phyloP scores from a whole-genome alignment of 2,797 vertebrate species.

The Microctenopoma steveboyesi region DNA sequence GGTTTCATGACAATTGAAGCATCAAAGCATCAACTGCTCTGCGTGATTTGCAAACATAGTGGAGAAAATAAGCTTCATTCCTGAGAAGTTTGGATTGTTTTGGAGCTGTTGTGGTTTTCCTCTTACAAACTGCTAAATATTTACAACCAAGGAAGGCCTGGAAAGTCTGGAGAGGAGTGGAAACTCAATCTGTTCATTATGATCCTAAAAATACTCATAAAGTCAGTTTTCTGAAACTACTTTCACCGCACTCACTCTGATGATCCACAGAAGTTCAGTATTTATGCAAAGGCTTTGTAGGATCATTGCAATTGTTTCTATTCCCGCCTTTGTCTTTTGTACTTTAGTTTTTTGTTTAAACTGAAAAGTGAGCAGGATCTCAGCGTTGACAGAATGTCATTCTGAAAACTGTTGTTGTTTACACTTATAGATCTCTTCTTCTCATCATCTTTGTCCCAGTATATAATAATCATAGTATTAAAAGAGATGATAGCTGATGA shows the following conservation, averaged over 20 bases:
- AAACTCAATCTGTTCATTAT: constrained; percentile 36
- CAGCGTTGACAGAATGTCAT: not conserved
- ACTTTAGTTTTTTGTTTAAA: not conserved
- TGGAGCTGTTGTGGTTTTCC: constrained; percentile 56
- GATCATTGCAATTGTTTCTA: not conserved
- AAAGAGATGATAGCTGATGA: not conserved
- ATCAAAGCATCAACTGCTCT: constrained; percentile 54
- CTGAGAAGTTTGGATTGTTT: constrained; percentile 56
- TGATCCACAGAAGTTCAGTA: not conserved
- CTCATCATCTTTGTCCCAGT: too few relatives aligned
- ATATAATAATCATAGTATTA: too few relatives aligned
- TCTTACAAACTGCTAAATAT: constrained; percentile 57
- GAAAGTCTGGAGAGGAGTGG: constrained; percentile 39
- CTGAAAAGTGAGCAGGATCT: not conserved
- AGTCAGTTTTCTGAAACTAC: constrained; percentile 12
- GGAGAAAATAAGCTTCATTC: constrained; percentile 46
- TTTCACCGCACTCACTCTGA: constrained; percentile 8
- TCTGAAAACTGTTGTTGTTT: not conserved
- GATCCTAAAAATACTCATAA: constrained; percentile 33
- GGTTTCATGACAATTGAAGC: constrained; percentile 61
- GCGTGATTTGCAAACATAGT: constrained; percentile 44
- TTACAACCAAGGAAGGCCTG: constrained; percentile 44
- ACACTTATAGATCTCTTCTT: not conserved
- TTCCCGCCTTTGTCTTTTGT: not conserved
- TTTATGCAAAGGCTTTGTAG: not conserved